Conservation (phyloP, 2,888 invertebrate genomes). For the Drosophila mulleri region DNA sequence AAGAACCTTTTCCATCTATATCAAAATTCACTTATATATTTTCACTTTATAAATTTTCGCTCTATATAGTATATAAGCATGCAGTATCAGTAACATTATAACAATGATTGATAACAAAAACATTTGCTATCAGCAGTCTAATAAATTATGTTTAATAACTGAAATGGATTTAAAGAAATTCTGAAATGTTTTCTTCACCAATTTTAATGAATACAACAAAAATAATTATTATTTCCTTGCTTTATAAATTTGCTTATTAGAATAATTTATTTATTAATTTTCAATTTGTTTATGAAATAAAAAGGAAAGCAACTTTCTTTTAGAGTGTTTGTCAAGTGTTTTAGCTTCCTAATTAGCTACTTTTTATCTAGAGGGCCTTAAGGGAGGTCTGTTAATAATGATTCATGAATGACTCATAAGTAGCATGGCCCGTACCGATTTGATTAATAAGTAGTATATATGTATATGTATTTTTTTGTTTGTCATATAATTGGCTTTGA, state of each 20-base stretch:
- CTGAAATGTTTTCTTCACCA: not conserved
- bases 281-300: not conserved
- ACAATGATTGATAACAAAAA: constrained; percentile 8
- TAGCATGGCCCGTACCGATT: not conserved
- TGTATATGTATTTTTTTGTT: not conserved
- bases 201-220: not conserved
- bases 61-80: not conserved
- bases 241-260: not conserved
- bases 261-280: not conserved
- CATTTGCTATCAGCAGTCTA: constrained; percentile 5
- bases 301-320: not conserved
- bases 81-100: constrained; percentile 3
- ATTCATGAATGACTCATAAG: constrained; percentile 7
- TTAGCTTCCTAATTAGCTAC: constrained; percentile 4
- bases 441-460: not conserved
- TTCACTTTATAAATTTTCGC: not conserved
- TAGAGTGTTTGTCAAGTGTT: constrained; percentile 1
- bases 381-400: not conserved
- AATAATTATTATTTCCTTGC: not conserved
- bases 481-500: not conserved
- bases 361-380: not conserved
- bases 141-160: constrained; percentile 7
- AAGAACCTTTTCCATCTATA: not conserved
- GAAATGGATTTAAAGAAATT: not conserved
- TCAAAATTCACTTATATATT: not conserved